Conservation (phyloP, 2,113 vertebrate genomes). For the Acrocephalus kingi region DNA sequence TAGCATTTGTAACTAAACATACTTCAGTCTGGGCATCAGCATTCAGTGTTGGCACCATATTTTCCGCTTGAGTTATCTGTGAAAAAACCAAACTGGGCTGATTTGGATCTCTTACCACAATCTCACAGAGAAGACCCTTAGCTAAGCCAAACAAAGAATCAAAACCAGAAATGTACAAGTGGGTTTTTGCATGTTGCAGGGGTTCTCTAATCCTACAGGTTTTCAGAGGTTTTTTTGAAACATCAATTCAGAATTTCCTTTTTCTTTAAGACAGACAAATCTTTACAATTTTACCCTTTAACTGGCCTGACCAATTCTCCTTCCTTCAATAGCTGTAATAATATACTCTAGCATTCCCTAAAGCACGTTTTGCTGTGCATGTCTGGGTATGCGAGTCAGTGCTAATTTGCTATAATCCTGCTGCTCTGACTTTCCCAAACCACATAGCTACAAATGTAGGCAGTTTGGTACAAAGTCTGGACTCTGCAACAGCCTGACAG, state of each 20-base stretch:
- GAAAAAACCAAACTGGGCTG: neutral
- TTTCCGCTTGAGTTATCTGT: neutral
- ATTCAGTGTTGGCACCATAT: neutral
- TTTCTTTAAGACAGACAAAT: neutral
- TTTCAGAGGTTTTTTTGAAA: neutral
- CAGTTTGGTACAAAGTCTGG: neutral
- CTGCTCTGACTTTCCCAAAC: slow-evolving; percentile 15
- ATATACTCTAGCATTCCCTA: neutral
- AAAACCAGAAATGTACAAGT: neutral
- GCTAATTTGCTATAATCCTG: neutral
- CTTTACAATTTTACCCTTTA: neutral
- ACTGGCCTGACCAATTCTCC: neutral
- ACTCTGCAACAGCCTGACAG: neutral
- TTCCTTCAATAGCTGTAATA: slow-evolving; percentile 11
- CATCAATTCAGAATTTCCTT: neutral
- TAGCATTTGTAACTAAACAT: neutral
- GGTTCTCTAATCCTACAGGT: neutral
- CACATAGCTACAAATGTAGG: neutral
- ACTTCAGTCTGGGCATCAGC: neutral
- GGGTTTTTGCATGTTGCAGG: neutral
- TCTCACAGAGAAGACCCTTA: neutral
- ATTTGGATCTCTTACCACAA: neutral
- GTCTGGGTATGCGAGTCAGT: neutral
- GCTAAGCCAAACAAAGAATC: neutral
- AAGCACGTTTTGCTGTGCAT: neutral